These are phyloP conservation scores for Temnothorax ravouxi DNA, from an alignment of 2,888 invertebrate species.

Conservation along the genomic window DNA sequence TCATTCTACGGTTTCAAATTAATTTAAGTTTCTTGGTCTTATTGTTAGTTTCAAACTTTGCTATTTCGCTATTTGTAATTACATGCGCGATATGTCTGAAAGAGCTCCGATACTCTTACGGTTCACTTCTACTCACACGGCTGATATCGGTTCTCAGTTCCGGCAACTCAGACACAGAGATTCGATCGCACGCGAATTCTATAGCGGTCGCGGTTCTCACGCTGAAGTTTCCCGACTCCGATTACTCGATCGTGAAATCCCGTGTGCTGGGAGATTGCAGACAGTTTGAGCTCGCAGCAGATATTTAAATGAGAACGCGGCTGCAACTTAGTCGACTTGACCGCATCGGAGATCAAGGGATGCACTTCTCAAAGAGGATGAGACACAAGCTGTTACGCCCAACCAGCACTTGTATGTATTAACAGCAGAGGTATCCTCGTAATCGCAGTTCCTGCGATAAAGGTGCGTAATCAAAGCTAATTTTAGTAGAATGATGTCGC, in stretches of 20 bases:
- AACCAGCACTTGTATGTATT: slow-evolving; percentile 56
- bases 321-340: slow-evolving; percentile 69
- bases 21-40: neutral
- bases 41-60: neutral
- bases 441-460: slow-evolving; percentile 29
- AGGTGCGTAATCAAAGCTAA: slow-evolving; percentile 35
- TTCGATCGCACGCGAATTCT: slow-evolving; percentile 47
- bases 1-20: neutral
- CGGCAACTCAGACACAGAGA: slow-evolving; percentile 11
- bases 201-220: slow-evolving; percentile 47
- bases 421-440: slow-evolving; percentile 22
- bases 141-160: slow-evolving; percentile 20
- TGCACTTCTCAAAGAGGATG: slow-evolving; percentile 68
- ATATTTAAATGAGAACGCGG: slow-evolving; percentile 69
- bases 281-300: slow-evolving; percentile 53
- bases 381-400: slow-evolving; percentile 24
- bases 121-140: neutral
- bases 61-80: slow-evolving; percentile 24
- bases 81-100: neutral
- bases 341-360: slow-evolving; percentile 69
- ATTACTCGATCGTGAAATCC: slow-evolving; percentile 55
- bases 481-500: slow-evolving; percentile 1
- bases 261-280: slow-evolving; percentile 49
- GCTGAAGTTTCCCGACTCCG: slow-evolving; percentile 45
- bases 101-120: neutral